Percentiles rank a stretch among this genome's conserved stretches.
These are phyloP conservation scores for Timema cristinae DNA, from an alignment of 2,888 invertebrate genomes.

Conservation along the genomic window DNA sequence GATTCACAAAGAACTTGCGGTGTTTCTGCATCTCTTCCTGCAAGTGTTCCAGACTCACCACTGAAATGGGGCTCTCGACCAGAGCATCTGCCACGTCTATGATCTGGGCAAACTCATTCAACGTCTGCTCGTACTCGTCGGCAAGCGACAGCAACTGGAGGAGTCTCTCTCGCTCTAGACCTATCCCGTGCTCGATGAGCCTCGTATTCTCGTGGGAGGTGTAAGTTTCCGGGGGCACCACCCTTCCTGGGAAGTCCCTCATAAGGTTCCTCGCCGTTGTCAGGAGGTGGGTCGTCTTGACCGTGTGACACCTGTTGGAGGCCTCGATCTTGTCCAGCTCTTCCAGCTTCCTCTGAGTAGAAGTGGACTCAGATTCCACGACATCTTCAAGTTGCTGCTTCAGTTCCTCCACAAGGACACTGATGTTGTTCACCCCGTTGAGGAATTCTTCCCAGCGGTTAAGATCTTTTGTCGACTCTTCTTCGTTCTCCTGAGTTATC, in stretches of 20 bases:
- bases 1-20: conserved; percentile 80
- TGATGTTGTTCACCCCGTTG: conserved; percentile 57
- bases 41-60: conserved; percentile 71
- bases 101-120: conserved; percentile 82
- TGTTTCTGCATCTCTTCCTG: conserved; percentile 88
- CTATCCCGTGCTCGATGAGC: conserved; percentile 61
- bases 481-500: conserved; percentile 58
- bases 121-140: conserved; percentile 83
- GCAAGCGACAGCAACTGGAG: conserved; percentile 70
- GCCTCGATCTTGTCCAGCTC: conserved; percentile 67
- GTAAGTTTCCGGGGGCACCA: conserved; percentile 65
- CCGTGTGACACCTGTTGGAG: conserved; percentile 58
- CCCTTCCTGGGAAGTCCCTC: conserved; percentile 64
- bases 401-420: conserved; percentile 49
- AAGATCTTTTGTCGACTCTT: conserved; percentile 55
- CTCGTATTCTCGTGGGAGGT: conserved; percentile 62
- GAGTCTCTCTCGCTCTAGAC: conserved; percentile 68
- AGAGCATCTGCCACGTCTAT: conserved; percentile 79
- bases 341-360: conserved; percentile 63
- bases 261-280: conserved; percentile 59
- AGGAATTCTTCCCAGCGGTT: conserved; percentile 69
- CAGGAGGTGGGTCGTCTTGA: conserved; percentile 58
- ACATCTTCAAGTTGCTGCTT: conserved; percentile 51
- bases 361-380: conserved; percentile 55
- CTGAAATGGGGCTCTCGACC: conserved; percentile 71